Percentiles rank a stretch among this genome's conserved stretches.
phyloP scores from a whole-genome alignment of 2,113 vertebrate genomes.

The Mola mola region DNA sequence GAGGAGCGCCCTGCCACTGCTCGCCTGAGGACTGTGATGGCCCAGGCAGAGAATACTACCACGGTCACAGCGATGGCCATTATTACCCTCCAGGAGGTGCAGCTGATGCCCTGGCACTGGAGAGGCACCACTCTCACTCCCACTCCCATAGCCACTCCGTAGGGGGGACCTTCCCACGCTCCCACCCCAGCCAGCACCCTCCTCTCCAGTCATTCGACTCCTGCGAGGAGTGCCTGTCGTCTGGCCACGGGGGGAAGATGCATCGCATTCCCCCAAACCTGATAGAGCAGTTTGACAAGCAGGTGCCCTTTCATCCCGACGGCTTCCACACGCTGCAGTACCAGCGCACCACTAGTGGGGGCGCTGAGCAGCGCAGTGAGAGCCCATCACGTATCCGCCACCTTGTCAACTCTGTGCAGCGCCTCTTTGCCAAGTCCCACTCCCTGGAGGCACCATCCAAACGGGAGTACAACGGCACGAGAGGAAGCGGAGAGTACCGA shows the following conservation, averaged over 20 bases:
- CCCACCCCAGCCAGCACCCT: slow-evolving; percentile 90
- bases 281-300: slow-evolving; percentile 97
- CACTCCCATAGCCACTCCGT: slow-evolving; percentile 78
- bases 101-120: slow-evolving; percentile 87
- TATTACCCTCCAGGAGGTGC: slow-evolving; percentile 86
- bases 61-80: slow-evolving; percentile 88
- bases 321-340: slow-evolving; percentile 98
- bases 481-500: slow-evolving; percentile 85
- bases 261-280: slow-evolving; percentile 93
- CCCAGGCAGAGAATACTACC: slow-evolving; percentile 83
- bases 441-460: slow-evolving; percentile 95
- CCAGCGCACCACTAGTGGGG: slow-evolving; percentile 89
- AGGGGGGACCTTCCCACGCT: slow-evolving; percentile 96
- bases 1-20: slow-evolving; percentile 87
- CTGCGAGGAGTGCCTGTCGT: slow-evolving; percentile 93
- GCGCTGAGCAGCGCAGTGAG: slow-evolving; percentile 91
- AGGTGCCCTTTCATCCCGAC: slow-evolving; percentile 95
- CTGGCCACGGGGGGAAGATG: slow-evolving; percentile 85
- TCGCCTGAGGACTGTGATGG: slow-evolving; percentile 87
- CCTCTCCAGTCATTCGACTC: slow-evolving; percentile 88
- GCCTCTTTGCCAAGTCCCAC: slow-evolving; percentile 98
- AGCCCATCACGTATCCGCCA: slow-evolving; percentile 98
- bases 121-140: slow-evolving; percentile 70
- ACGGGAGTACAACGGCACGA: slow-evolving; percentile 91
- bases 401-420: slow-evolving; percentile 97